Percentiles rank a stretch among this genome's conserved stretches.
These are phyloP conservation scores for Tetragonula carbonaria DNA, from an alignment of 2,888 invertebrate genomes.

Conservation along the genomic window DNA sequence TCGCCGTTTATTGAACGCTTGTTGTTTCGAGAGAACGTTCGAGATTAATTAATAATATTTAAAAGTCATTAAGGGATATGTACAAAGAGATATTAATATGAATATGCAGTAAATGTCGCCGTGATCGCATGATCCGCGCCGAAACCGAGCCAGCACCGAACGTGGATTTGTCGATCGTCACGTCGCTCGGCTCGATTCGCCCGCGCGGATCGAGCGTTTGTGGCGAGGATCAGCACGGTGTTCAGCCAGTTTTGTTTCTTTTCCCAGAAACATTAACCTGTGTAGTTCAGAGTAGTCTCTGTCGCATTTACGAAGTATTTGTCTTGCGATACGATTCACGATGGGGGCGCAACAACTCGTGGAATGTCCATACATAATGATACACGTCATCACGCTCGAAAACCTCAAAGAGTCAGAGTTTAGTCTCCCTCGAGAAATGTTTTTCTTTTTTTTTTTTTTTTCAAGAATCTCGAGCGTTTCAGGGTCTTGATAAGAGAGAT, in stretches of 20 bases:
- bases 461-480: conserved; percentile 28
- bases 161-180: conserved; percentile 9
- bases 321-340: conserved; percentile 16
- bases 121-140: conserved; percentile 22
- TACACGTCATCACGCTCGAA: conserved; percentile 9
- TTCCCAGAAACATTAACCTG: conserved; percentile 10
- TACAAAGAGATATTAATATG: conserved; percentile 80
- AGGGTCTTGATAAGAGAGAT: too few relatives aligned
- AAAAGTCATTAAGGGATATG: conserved; percentile 80
- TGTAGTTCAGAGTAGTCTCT: conserved; percentile 14
- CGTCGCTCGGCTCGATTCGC: conserved; percentile 15
- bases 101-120: conserved; percentile 67
- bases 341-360: conserved; percentile 37
- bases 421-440: background rate
- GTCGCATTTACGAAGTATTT: conserved; percentile 16
- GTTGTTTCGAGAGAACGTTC: conserved; percentile 67
- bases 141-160: conserved; percentile 32
- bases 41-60: conserved; percentile 68
- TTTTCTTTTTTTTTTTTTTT: background rate
- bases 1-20: conserved; percentile 14
- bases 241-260: conserved; percentile 17
- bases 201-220: conserved; percentile 30
- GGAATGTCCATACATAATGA: conserved; percentile 53
- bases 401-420: background rate
- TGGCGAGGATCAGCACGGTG: conserved; percentile 66